phyloP scores from a whole-genome alignment of 2,113 vertebrate genomes.

The Spea multiplicata region DNA sequence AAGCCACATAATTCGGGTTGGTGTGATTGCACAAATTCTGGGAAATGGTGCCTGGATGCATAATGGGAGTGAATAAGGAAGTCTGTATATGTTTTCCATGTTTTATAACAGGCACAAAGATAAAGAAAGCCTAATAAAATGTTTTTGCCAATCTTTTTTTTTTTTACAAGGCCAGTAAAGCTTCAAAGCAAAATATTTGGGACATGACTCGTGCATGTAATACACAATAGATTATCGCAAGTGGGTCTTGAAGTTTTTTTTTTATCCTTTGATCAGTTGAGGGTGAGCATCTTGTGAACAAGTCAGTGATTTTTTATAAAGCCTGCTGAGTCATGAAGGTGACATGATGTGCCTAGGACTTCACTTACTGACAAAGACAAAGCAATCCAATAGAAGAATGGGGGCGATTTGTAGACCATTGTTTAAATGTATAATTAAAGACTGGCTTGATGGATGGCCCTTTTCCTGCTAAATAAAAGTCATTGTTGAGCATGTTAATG shows the following conservation, averaged over 20 bases:
- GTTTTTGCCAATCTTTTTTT: too few relatives aligned
- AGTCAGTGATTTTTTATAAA: conserved; percentile 7
- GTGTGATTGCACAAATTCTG: too few relatives aligned
- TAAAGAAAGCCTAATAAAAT: background rate
- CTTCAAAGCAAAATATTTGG: background rate
- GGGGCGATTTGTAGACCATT: conserved; percentile 23
- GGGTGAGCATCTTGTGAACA: conserved; percentile 20
- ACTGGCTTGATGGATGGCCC: conserved; percentile 11
- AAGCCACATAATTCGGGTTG: too few relatives aligned
- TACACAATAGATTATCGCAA: conserved; percentile 6
- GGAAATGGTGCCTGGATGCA: too few relatives aligned
- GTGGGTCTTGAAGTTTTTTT: background rate
- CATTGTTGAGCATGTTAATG: conserved; percentile 13
- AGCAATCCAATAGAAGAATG: background rate
- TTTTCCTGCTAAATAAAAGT: conserved; percentile 8
- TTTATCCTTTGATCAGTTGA: conserved; percentile 27
- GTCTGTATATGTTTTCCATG: too few relatives aligned
- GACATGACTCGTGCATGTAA: conserved; percentile 9
- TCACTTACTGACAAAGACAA: conserved; percentile 12
- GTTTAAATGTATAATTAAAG: conserved; percentile 34
- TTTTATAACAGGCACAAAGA: background rate
- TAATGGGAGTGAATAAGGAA: too few relatives aligned
- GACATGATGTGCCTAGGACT: conserved; percentile 16
- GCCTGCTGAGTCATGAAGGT: conserved; percentile 20
- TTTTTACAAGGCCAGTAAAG: too few relatives aligned